Conservation (phyloP, 2,113 vertebrate species). For the Ceyx melanurus region DNA sequence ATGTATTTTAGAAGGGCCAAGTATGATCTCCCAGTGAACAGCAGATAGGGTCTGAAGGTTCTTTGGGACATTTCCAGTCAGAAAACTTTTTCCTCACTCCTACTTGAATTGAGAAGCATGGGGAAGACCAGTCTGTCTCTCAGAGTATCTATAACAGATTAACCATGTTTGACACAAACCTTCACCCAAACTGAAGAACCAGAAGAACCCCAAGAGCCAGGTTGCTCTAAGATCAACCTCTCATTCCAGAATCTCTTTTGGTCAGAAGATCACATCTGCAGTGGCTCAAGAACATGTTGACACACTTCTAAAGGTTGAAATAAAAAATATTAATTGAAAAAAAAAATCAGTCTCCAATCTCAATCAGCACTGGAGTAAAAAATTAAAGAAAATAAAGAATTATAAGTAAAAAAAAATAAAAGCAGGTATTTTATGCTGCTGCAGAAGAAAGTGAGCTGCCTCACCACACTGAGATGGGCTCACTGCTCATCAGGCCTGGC, state of each 20-base stretch:
- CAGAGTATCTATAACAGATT: neutral
- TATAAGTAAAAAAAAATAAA: too few relatives aligned
- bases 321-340: neutral
- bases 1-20: neutral
- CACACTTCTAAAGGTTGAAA: neutral
- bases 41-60: neutral
- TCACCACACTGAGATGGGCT: neutral
- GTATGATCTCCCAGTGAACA: neutral
- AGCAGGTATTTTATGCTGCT: neutral
- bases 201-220: neutral
- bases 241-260: neutral
- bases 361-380: neutral
- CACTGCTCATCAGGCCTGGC: neutral
- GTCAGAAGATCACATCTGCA: neutral
- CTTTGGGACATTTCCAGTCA: neutral
- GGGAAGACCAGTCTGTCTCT: neutral
- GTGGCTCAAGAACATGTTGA: neutral
- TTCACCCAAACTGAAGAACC: neutral
- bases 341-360: neutral
- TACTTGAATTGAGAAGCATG: neutral
- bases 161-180: neutral
- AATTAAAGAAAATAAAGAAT: too few relatives aligned
- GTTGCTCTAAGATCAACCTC: neutral
- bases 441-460: neutral
- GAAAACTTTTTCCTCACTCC: neutral